Evolutionary conservation across 2,797 vertebrate species (phyloP), one percentile per base, ranked within the genome.

Genomic region (Sebastes taczanowskii): DNA sequence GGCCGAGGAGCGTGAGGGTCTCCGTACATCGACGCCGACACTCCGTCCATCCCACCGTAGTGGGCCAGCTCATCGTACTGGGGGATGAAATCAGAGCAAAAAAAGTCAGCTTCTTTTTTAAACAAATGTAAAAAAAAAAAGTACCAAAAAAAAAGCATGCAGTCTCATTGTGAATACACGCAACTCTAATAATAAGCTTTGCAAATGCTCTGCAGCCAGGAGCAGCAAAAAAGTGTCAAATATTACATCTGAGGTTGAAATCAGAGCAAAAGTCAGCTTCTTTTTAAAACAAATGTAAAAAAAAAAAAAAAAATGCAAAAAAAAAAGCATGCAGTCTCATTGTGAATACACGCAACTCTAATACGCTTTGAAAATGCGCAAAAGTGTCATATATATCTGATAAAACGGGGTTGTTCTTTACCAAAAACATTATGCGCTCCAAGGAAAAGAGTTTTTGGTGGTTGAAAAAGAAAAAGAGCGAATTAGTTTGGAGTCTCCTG

Each of bases 21-120:
- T 94, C 98, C 98, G 96, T 99, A 99, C 98, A 99, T 99, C 88
- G 98, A 98, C 87, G 98, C 97, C 86, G 98, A 97, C 89, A 99
- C 98, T 94, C 98, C 98, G 95, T 99, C 98, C 98, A 99, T 99
- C 94, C 97, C 98, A 96, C 97, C 98, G 97, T 99, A 99, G 94
- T 99, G 98, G 95, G 98, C 97, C 96, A 99, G 96, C 96, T 99
- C 98, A 98, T 99, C 98, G 98, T 99, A 99, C 98, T 99, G 95
- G 94, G 94, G 96, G 94, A 94, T 87, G 63, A 90, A 95, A 91
- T 74, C 72, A 94, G 72, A 92, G 84, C 46, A 85, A 73, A 89
- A 85, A 73, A 89, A 90, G 85, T 91, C 82, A 95, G 78, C 78
- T 83, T 78, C 81, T 68, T 52, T 53, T 49, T 1, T 2, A 61